Evolutionary conservation across 2,797 vertebrate genomes (phyloP).

Genomic region (Limnodromus scolopaceus): DNA sequence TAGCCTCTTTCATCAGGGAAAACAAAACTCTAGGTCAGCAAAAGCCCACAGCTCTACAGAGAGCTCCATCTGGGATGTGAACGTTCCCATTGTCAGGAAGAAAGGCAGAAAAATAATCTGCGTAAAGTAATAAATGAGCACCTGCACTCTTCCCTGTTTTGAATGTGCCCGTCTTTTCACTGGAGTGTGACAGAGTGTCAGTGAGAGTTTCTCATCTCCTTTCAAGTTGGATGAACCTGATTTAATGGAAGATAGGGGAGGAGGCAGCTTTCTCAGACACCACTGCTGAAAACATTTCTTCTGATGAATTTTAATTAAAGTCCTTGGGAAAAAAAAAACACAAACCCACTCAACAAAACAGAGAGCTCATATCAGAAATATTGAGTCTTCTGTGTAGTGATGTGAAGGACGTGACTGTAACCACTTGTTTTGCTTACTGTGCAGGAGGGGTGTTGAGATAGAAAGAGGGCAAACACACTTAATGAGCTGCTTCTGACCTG

Average conservation of each 20-base stretch:
- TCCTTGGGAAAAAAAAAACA: background rate
- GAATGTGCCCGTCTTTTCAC: constrained; percentile 36
- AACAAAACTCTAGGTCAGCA: constrained; percentile 45
- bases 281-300: constrained; percentile 21
- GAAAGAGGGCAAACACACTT: background rate
- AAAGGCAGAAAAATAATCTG: constrained; percentile 57
- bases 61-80: constrained; percentile 45
- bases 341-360: background rate
- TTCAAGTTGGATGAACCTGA: constrained; percentile 63
- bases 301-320: constrained; percentile 60
- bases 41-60: constrained; percentile 42
- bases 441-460: background rate
- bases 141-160: constrained; percentile 45
- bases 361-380: background rate
- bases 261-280: constrained; percentile 1
- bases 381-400: background rate
- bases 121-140: constrained; percentile 48
- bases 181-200: constrained; percentile 51
- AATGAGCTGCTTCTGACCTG: background rate
- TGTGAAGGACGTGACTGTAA: background rate
- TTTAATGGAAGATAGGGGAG: constrained; percentile 38
- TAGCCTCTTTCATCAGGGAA: constrained; percentile 3
- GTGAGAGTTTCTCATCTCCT: constrained; percentile 42
- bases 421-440: background rate
- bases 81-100: constrained; percentile 24